A percentile compares a stretch with the other conserved stretches of the same genome.
Evolutionary conservation across 1,140 invertebrate genomes (phyloP).

Genomic region (Neodiprion pinetum): DNA sequence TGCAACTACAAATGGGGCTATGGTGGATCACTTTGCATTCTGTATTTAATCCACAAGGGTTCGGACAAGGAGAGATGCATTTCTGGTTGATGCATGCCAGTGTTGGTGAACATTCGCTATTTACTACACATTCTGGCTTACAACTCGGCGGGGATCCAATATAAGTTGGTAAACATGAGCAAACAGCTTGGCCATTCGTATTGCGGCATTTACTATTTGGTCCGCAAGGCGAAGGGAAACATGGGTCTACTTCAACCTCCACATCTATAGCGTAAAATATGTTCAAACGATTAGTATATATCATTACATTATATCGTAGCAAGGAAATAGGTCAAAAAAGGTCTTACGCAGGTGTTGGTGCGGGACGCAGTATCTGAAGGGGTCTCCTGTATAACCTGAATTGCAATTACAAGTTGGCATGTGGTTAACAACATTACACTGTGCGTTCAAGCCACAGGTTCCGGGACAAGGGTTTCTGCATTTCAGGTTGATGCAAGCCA

Average conservation of each 20-base stretch:
- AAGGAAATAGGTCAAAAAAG: conserved; percentile 1
- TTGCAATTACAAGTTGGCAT: conserved; percentile 56
- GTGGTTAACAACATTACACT: conserved; percentile 55
- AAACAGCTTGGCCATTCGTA: conserved; percentile 46
- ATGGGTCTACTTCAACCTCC: conserved; percentile 39
- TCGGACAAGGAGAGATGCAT: conserved; percentile 53
- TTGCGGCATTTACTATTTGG: conserved; percentile 47
- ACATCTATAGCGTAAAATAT: conserved; percentile 23
- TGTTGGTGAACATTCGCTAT: conserved; percentile 44
- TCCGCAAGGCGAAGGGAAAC: conserved; percentile 58
- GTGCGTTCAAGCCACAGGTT: conserved; percentile 64
- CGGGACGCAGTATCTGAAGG: conserved; percentile 51
- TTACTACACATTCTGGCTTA: conserved; percentile 50
- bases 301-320: neutral
- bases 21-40: conserved; percentile 57
- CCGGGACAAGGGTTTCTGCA: conserved; percentile 75
- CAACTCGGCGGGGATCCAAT: conserved; percentile 51
- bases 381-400: conserved; percentile 57
- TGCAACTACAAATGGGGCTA: conserved; percentile 59
- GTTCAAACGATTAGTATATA: neutral
- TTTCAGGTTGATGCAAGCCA: conserved; percentile 71
- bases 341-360: conserved; percentile 34
- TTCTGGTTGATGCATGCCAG: conserved; percentile 47
- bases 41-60: conserved; percentile 56
- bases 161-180: conserved; percentile 45